Evolutionary conservation across 2,113 vertebrate genomes (phyloP), one percentile per base, ranked within the genome.

Genomic region (Perca flavescens): DNA sequence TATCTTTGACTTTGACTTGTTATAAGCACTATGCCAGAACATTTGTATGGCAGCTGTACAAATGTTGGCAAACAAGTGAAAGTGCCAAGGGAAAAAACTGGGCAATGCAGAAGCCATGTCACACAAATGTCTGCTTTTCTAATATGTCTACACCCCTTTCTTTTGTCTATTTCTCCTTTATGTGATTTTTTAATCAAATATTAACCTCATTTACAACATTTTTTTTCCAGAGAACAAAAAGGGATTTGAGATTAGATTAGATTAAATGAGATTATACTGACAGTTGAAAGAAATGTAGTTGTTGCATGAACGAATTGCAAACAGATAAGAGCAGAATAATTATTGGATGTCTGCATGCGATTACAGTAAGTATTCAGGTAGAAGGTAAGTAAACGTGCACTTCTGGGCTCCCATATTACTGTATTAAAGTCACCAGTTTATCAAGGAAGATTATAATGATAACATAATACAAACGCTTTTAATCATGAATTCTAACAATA

Each of bases 1-100:
- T 10, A 31, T n/a, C n/a, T 14, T 67, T 79, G 68, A n/a, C n/a
- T 67, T 60, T 83, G 17, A 58, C 54, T 67, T 21, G 11, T 15
- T 71, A 36, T 56, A 60, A 22, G 3, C 13, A 12, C 15, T 2
- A 57, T 15, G 19, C 16, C 19, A 56, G 9, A 83, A 9, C 3
- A 58, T 60, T 40, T 58, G 14, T 66, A 19, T 61, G 22, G 31
- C 43, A 46, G 34, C 22, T 61, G 15, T 15, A 16, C 22, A 77
- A 21, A 11, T 11, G 43, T 22, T 47, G 22, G 21, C 69, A 62
- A 53, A 22, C 8, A 49, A 36, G 0, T 10, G 16, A 21, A 40
- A 7, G 21, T 54, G 19, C 52, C n/a, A 21, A 25, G 10, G 22
- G 4, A 68, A 17, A 25, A 43, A 31, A 34, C 4, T 13, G 1